A percentile compares a stretch with the other conserved stretches of the same genome.
phyloP scores from a whole-genome alignment of 2,113 vertebrate genomes.

The cattle (Bos taurus) region DNA sequence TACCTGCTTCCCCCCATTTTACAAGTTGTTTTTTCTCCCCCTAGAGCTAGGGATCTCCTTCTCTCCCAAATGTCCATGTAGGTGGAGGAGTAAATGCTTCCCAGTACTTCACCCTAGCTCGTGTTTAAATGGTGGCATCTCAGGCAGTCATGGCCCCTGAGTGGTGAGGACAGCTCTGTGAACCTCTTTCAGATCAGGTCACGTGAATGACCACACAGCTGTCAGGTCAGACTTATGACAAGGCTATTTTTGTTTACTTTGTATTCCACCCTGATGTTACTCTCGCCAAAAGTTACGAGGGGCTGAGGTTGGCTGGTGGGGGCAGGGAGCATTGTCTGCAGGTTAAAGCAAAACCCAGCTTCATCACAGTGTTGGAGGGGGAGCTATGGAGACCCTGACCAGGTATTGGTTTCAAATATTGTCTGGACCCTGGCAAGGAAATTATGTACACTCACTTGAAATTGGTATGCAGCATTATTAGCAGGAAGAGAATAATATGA shows the following conservation, averaged over 20 bases:
- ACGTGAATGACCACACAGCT: neutral
- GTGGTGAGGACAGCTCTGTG: neutral
- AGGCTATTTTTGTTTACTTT: neutral
- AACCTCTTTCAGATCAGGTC: neutral
- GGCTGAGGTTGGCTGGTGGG: neutral
- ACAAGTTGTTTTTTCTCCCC: neutral
- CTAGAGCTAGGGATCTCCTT: neutral
- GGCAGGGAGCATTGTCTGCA: neutral
- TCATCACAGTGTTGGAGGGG: neutral
- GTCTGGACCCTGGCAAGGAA: constrained; percentile 58
- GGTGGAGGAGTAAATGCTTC: neutral
- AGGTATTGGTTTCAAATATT: constrained; percentile 51
- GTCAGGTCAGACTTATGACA: neutral
- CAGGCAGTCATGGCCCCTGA: neutral
- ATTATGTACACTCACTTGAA: constrained; percentile 55
- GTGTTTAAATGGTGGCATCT: neutral
- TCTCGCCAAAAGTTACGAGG: neutral
- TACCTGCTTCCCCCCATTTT: neutral
- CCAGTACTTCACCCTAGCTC: neutral
- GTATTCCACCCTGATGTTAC: neutral
- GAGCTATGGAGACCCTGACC: neutral
- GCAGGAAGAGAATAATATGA: constrained; percentile 64
- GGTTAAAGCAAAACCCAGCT: neutral
- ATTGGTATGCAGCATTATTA: constrained; percentile 55
- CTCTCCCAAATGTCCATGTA: neutral